These are phyloP conservation scores for Ceratitis capitata DNA, from an alignment of 1,140 invertebrate genomes.

Conservation along the genomic window DNA sequence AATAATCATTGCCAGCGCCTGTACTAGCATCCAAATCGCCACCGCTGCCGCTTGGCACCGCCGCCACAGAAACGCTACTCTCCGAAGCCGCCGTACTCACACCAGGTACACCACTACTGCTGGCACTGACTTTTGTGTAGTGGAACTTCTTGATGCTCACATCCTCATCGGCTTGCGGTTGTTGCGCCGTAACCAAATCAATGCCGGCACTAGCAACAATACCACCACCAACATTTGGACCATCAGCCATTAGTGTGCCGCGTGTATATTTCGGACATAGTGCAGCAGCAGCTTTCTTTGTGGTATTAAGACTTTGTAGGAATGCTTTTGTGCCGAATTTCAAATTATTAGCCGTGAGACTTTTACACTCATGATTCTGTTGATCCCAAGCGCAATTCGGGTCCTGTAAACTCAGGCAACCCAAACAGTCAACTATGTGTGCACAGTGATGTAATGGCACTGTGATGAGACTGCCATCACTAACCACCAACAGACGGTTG, in stretches of 20 bases:
- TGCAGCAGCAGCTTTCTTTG: slow-evolving; percentile 69
- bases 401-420: slow-evolving; percentile 93
- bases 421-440: slow-evolving; percentile 71
- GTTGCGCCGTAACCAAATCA: slow-evolving; percentile 49
- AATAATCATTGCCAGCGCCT: slow-evolving; percentile 51
- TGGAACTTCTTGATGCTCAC: slow-evolving; percentile 50
- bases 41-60: slow-evolving; percentile 40
- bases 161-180: slow-evolving; percentile 46
- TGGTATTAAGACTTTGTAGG: slow-evolving; percentile 79
- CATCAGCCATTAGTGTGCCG: slow-evolving; percentile 43
- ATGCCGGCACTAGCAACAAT: slow-evolving; percentile 50
- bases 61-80: slow-evolving; percentile 31
- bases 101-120: background rate
- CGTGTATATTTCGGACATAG: slow-evolving; percentile 59
- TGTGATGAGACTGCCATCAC: slow-evolving; percentile 85
- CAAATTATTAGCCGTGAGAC: slow-evolving; percentile 73
- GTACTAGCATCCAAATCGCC: slow-evolving; percentile 47
- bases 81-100: background rate
- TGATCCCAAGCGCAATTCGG: slow-evolving; percentile 97
- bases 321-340: slow-evolving; percentile 73
- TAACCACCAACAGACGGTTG: slow-evolving; percentile 89
- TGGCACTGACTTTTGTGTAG: slow-evolving; percentile 50
- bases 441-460: slow-evolving; percentile 88
- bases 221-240: slow-evolving; percentile 35
- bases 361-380: slow-evolving; percentile 77